Evolutionary conservation across 2,888 invertebrate species (phyloP), one percentile per base, ranked within the genome.

Genomic region (Xestia c-nigrum): DNA sequence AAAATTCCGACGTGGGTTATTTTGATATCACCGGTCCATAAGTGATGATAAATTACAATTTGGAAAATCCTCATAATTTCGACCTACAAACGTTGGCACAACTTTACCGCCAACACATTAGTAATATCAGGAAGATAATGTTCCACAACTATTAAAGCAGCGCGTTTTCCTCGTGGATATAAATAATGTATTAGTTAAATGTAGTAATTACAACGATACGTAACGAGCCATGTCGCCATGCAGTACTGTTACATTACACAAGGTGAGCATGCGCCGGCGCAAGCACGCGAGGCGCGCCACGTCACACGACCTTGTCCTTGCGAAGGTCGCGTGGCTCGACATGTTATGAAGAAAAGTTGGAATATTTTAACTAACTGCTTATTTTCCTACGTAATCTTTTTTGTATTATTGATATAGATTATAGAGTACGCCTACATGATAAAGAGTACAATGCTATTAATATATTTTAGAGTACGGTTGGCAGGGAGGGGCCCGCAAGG

Each of bases 251-350:
- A 65, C 6, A 63, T 57, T 52, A 57, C 31, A 24, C 84, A 66
- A 83, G 82, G 86, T 73, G 70, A 4, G 79, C 43, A n/a, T 46
- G 68, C 72, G 80, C 43, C 55, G 24, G 70, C 71, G 77, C 52
- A 46, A 47, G n/a, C 67, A 50, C 24, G 78, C 72, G 65, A n/a
- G 43, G 12, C 50, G n/a, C 31, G 61, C 43, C n/a, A 50, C 70
- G 83, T 76, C 83, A 61, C 40, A 31, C 70, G 71, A 24, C 87
- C 87, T 80, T 72, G 75, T 50, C 87, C 87, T 80, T 76, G 75
- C 31, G 52, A 75, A 65, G 87, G 87, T 64, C 47, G 67, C 71
- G 40, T 31, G 21, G 10, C 9, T 6, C n/a, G 6, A 64, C n/a
- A 6, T 43, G 43, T n/a, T 64, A 64, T 64, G 40, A 14, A 43